Evolutionary conservation across 64 coral and sea anemone genomes (phyloP).

Genomic region (Montipora capricornis): DNA sequence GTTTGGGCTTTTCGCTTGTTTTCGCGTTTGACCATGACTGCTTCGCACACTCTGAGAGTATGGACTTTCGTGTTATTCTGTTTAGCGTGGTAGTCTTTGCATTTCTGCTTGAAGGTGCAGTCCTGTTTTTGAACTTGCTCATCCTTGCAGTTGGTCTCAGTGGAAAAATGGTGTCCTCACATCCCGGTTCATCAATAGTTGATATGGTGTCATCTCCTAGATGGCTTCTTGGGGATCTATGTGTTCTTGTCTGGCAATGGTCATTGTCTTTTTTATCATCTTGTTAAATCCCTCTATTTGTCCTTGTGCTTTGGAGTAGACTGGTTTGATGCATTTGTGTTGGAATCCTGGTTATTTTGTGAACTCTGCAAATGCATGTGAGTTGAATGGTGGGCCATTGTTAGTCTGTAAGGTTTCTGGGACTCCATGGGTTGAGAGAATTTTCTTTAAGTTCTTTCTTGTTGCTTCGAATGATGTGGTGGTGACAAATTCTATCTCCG

Average conservation of each 20-base stretch:
- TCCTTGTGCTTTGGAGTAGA: not conserved
- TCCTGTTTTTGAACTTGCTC: not conserved
- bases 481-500: too few relatives aligned
- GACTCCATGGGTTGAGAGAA: not conserved
- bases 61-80: not conserved
- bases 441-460: not conserved
- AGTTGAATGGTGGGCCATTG: too few relatives aligned
- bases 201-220: not conserved
- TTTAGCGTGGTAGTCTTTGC: conserved; percentile 68
- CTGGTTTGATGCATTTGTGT: not conserved
- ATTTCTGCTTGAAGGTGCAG: not conserved
- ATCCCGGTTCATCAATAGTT: conserved; percentile 13
- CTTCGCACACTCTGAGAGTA: conserved; percentile 19
- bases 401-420: too few relatives aligned
- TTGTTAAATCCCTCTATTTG: not conserved
- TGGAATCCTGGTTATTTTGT: not conserved
- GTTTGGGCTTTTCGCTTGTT: conserved; percentile 73
- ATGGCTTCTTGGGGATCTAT: conserved; percentile 44
- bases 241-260: not conserved
- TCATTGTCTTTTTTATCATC: not conserved
- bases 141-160: conserved; percentile 3
- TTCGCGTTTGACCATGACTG: conserved; percentile 64
- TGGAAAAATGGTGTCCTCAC: conserved; percentile 37
- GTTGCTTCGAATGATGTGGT: conserved; percentile 14
- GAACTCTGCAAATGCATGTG: too few relatives aligned